Evolutionary conservation across 2,888 invertebrate genomes (phyloP).

Genomic region (Protonemura montana): DNA sequence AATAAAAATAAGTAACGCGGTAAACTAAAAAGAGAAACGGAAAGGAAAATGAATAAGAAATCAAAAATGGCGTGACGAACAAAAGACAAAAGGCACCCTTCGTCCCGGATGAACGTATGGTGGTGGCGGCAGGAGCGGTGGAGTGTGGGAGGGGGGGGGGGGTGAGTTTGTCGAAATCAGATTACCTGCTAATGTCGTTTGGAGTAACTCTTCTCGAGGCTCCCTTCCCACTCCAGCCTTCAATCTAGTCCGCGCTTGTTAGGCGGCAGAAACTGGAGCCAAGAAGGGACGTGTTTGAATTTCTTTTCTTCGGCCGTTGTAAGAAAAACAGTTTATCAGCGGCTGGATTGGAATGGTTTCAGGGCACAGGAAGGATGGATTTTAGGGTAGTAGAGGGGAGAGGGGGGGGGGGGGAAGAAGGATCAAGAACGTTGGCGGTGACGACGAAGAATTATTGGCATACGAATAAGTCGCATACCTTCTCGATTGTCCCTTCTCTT

Average conservation of each 20-base stretch:
- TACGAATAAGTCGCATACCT: not conserved
- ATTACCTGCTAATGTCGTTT: slow-evolving; percentile 49
- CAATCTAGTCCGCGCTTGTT: slow-evolving; percentile 12
- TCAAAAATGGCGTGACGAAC: not conserved
- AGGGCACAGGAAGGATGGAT: not conserved
- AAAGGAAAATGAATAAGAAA: slow-evolving; percentile 38
- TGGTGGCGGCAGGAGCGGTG: too few relatives aligned
- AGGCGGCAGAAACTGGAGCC: not conserved
- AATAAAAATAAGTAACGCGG: too few relatives aligned
- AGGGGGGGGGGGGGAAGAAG: not conserved
- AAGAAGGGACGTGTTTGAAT: slow-evolving; percentile 7
- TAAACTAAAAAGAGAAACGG: not conserved
- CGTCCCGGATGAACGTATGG: too few relatives aligned
- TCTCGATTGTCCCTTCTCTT: slow-evolving; percentile 21
- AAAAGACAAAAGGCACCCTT: slow-evolving; percentile 16
- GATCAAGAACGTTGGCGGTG: not conserved
- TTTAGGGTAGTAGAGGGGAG: too few relatives aligned
- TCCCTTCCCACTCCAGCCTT: not conserved
- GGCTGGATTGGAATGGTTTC: not conserved
- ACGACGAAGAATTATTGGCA: slow-evolving; percentile 37
- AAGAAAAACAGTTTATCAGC: slow-evolving; percentile 12
- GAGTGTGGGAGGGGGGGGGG: not conserved
- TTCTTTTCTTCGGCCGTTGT: slow-evolving; percentile 7
- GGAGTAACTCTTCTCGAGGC: slow-evolving; percentile 43
- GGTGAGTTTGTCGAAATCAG: slow-evolving; percentile 38